Base-by-base conservation (phyloP, 2,797 vertebrate genomes). In the Karalla daura region DNA sequence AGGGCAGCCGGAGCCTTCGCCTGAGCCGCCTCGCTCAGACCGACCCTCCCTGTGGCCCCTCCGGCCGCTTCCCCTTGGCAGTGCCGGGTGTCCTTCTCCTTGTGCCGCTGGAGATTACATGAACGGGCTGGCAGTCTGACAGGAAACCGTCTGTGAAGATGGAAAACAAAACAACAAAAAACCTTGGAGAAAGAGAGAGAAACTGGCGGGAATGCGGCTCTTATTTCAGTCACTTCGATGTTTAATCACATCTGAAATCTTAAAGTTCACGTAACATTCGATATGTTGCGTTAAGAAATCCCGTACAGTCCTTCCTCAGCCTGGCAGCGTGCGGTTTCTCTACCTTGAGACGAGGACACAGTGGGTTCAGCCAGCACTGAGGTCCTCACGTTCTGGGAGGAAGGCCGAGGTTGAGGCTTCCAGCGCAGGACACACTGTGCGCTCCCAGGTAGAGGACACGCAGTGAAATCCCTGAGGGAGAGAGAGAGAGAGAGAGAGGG, bases 41-140 rank as follows among this genome's bases (percentile, higher is more conserved):
- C 44, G 36, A 53, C 59, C 49, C 65, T 71, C 54, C 33, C n/a
- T 36, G 47, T 3, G 54, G n/a, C n/a, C 36, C n/a, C 33, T 73
- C 40, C 30, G 35, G 61, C 23, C 44, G 61, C 39, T 5, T n/a
- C n/a, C n/a, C n/a, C n/a, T n/a, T 74, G 77, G 61, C 71, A 53
- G 76, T 72, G 51, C 70, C 20, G 47, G 25, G 63, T 36, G 76
- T 70, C 88, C 90, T 89, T 90, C 86, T 82, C 76, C 83, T 86
- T 82, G 77, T 70, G 56, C 54, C 50, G 0, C 14, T 5, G 13
- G 47, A 83, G 80, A 77, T 75, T 50, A 80, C 69, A 54, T 5
- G 23, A 72, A 67, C 52, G 8, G 18, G 18, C 10, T 76, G 80
- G 76, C 55, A 63, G 55, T 39, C 50, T 54, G 63, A 81, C 73